Conservation (phyloP, 2,113 vertebrate genomes). For the Anolis carolinensis region DNA sequence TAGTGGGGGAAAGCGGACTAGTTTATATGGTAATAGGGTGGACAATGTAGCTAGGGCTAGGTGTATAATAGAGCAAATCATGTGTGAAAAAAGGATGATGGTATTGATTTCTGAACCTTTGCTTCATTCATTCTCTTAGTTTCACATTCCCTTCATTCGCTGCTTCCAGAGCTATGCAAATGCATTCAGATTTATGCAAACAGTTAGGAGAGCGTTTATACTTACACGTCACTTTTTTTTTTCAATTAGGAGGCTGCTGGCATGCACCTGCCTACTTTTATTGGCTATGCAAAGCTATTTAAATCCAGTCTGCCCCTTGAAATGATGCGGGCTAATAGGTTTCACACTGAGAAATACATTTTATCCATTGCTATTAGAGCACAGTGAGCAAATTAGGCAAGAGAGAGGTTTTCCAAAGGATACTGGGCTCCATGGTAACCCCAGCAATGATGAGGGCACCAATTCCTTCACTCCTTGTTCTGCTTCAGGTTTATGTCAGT, state of each 20-base stretch:
- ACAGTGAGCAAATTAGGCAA: constrained; percentile 33
- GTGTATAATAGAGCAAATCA: not conserved
- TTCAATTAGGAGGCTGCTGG: constrained; percentile 48
- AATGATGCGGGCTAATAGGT: constrained; percentile 61
- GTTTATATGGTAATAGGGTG: not conserved
- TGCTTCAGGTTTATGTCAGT: constrained; percentile 72
- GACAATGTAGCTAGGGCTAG: not conserved
- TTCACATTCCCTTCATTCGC: not conserved
- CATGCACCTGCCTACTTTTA: constrained; percentile 55
- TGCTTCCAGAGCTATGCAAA: constrained; percentile 30
- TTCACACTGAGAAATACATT: constrained; percentile 66
- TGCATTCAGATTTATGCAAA: constrained; percentile 36
- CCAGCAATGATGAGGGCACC: constrained; percentile 63
- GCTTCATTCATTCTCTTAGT: constrained; percentile 3
- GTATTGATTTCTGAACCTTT: not conserved
- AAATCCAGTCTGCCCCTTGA: constrained; percentile 68
- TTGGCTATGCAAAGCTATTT: constrained; percentile 56
- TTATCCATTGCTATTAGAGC: constrained; percentile 74
- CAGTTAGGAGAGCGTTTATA: constrained; percentile 4
- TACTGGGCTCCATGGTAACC: constrained; percentile 79
- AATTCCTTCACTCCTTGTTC: constrained; percentile 54
- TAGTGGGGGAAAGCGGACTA: not conserved
- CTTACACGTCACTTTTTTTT: constrained; percentile 3
- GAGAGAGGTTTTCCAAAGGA: constrained; percentile 37
- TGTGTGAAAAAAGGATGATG: not conserved